phyloP scores from a whole-genome alignment of 2,888 invertebrate species.

The Heliconius sara region DNA sequence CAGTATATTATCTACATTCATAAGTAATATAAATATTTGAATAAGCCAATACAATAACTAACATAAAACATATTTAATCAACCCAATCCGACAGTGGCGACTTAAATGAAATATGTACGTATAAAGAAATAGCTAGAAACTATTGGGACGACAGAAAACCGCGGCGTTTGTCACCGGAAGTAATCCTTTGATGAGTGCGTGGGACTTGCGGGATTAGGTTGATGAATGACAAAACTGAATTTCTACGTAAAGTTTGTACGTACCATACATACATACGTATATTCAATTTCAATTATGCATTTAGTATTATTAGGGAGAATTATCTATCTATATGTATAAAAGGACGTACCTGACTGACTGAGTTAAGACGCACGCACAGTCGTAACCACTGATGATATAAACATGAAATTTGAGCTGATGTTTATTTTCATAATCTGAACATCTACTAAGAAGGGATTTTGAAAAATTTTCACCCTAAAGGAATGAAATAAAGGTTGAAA shows the following conservation, averaged over 20 bases:
- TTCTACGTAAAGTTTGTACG: neutral
- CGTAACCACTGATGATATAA: too few relatives aligned
- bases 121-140: slow-evolving; percentile 17
- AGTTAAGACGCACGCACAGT: too few relatives aligned
- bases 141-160: slow-evolving; percentile 33
- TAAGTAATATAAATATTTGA: too few relatives aligned
- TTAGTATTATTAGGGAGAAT: neutral
- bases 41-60: neutral
- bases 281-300: neutral
- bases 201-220: slow-evolving; percentile 35
- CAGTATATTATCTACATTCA: too few relatives aligned
- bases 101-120: neutral
- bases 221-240: slow-evolving; percentile 25
- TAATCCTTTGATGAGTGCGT: slow-evolving; percentile 46
- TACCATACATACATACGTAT: neutral
- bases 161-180: slow-evolving; percentile 43
- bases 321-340: too few relatives aligned
- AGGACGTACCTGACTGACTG: too few relatives aligned
- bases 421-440: too few relatives aligned
- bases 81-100: neutral
- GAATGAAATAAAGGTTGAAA: too few relatives aligned
- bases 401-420: too few relatives aligned
- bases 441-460: too few relatives aligned
- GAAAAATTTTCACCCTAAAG: too few relatives aligned
- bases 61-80: slow-evolving; percentile 6